Conservation (phyloP, 2,113 vertebrate species). For the Murina feae region DNA sequence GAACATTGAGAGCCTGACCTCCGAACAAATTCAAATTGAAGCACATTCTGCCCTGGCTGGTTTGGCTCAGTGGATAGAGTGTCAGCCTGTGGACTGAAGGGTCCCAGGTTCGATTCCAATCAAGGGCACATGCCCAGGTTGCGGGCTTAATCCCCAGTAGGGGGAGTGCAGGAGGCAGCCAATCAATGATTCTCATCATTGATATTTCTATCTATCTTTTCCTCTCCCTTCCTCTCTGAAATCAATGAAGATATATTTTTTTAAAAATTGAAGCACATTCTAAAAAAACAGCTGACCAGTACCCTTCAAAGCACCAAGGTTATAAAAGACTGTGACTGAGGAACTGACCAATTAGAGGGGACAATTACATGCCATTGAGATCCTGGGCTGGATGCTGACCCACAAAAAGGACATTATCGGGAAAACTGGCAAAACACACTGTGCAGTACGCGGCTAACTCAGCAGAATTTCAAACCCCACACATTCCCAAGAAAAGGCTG, state of each 20-base stretch:
- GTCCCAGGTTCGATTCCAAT: no score
- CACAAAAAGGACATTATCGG: not conserved
- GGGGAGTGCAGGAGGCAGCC: no score
- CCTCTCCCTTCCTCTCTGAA: no score
- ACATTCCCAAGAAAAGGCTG: not conserved
- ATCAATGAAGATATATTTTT: no score
- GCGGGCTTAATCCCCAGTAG: no score
- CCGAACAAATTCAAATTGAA: not conserved
- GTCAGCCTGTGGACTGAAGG: no score
- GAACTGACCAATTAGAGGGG: not conserved
- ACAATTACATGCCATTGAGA: not conserved
- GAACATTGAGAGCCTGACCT: not conserved
- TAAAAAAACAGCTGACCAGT: not conserved
- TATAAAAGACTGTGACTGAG: not conserved
- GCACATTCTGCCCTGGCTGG: no score
- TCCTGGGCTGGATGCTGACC: not conserved
- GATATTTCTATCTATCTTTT: no score
- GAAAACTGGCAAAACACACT: not conserved
- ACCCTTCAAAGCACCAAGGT: not conserved
- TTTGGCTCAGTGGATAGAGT: no score
- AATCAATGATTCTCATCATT: no score
- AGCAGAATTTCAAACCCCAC: not conserved
- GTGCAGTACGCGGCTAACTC: not conserved
- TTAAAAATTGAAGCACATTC: no score
- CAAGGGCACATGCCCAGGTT: no score